phyloP scores from a whole-genome alignment of 2,888 invertebrate species.

The Drosophila kuntzei region DNA sequence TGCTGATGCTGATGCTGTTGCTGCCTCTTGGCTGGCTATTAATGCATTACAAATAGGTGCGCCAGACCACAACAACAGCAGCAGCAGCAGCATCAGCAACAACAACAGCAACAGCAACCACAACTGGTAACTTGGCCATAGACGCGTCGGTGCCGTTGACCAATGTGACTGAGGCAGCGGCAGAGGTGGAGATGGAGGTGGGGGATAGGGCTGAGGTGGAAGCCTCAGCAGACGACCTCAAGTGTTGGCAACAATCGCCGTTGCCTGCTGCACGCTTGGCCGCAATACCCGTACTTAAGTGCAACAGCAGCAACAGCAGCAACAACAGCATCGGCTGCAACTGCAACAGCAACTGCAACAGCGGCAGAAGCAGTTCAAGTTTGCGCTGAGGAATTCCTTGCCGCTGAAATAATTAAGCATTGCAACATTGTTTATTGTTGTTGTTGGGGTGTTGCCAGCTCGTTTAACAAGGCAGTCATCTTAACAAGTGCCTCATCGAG shows the following conservation, averaged over 20 bases:
- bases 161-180: constrained; percentile 51
- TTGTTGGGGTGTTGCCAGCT: constrained; percentile 75
- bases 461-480: constrained; percentile 80
- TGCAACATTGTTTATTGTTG: constrained; percentile 80
- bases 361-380: constrained; percentile 76
- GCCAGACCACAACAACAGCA: constrained; percentile 61
- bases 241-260: constrained; percentile 74
- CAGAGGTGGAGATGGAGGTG: constrained; percentile 7
- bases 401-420: constrained; percentile 82
- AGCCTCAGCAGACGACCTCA: constrained; percentile 71
- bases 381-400: constrained; percentile 79
- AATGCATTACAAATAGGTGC: constrained; percentile 80
- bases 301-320: constrained; percentile 48
- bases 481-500: constrained; percentile 76
- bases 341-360: constrained; percentile 37
- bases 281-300: constrained; percentile 62
- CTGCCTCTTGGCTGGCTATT: constrained; percentile 61
- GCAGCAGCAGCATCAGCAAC: constrained; percentile 6
- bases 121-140: constrained; percentile 66
- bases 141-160: constrained; percentile 80
- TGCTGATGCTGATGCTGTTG: constrained; percentile 26
- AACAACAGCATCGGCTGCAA: constrained; percentile 35
- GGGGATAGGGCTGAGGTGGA: constrained; percentile 25
- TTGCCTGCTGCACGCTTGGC: constrained; percentile 66
- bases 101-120: constrained; percentile 31